These are phyloP conservation scores for Megamerina dolium DNA, from an alignment of 2,888 invertebrate genomes.

Conservation along the genomic window DNA sequence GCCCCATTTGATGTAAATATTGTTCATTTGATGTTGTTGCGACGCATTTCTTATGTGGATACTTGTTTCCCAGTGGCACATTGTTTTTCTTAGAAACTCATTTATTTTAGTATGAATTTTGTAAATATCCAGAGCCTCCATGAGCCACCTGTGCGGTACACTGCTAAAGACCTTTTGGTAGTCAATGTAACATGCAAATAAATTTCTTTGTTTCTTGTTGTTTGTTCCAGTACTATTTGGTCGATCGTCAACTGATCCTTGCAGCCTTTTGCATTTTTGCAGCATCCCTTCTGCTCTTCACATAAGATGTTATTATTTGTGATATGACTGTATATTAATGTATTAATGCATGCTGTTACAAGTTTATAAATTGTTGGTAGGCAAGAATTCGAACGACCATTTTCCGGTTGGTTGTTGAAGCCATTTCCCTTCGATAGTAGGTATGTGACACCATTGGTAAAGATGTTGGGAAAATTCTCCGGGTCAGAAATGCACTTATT, in stretches of 20 bases:
- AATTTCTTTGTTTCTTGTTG: constrained; percentile 1
- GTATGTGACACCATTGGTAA: constrained; percentile 1
- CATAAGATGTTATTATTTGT: constrained; percentile 11
- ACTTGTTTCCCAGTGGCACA: constrained; percentile 2
- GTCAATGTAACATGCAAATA: constrained; percentile 10
- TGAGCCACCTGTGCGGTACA: constrained; percentile 12
- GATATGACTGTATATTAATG: constrained; percentile 6
- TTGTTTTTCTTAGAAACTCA: constrained; percentile 5
- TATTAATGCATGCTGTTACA: constrained; percentile 8
- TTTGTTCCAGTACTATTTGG: constrained; percentile 6
- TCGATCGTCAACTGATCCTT: constrained; percentile 13
- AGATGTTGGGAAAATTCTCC: constrained; percentile 1
- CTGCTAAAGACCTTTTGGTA: constrained; percentile 16
- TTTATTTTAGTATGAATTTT: constrained; percentile 9
- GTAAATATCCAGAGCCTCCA: constrained; percentile 11
- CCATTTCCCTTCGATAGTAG: constrained; percentile 2
- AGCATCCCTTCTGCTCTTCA: constrained; percentile 12
- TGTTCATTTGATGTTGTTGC: not conserved
- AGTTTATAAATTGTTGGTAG: constrained; percentile 10
- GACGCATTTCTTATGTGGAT: not conserved
- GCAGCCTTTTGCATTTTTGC: constrained; percentile 10
- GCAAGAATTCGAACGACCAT: constrained; percentile 11
- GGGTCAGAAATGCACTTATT: not conserved
- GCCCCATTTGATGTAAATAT: constrained; percentile 12
- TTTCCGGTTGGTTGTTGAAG: constrained; percentile 1